Base-by-base conservation (phyloP, 2,888 invertebrate genomes). In the Thymelicus acteon region DNA sequence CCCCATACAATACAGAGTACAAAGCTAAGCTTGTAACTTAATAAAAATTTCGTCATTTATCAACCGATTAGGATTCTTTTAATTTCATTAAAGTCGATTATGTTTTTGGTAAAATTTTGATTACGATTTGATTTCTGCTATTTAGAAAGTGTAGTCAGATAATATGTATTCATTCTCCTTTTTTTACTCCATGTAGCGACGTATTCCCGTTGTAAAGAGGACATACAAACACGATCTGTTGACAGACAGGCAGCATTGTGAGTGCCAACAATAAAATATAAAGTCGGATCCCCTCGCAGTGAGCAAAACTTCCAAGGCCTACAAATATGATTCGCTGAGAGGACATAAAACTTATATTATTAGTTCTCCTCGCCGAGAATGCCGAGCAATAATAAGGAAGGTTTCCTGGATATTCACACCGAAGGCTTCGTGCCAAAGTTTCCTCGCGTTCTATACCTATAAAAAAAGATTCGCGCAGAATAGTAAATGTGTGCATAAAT, bases 371-470 rank as follows among this genome's bases (percentile, higher is more conserved):
- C 40, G 37, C 67, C 31, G 31, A 31, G 31, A 31, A 31, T 31
- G 31, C 31, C 31, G 52, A 49, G 44, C 31, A 61, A 67, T 61
- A 68, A 68, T 54, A 68, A 68, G 67, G 54, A 68, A 47, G 61
- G 13, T 44, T 66, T 60, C 54, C 61, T 61, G 61, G 54, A 68
- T 67, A 60, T 67, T 68, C 54, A 44, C 31, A 52, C 24, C 10
- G 47, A 54, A 48, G 60, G 61, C 52, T 61, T 8, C 54, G 44
- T 61, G 54, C 68, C 68, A 68, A 57, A 19, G 62, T 62, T 68
- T 44, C 44, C 44, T 40, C 44, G n/a, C 67, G 24, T 52, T 40
- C 40, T 60, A 15, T 6, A 68, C 31, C 44, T 68, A 54, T 54
- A 54, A 67, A 67, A 67, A 31, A 5, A 31, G 3, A 31, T 31